Percentiles rank a stretch among this genome's conserved stretches.
Conservation (phyloP, 2,113 vertebrate species). For the Rhea americana region DNA sequence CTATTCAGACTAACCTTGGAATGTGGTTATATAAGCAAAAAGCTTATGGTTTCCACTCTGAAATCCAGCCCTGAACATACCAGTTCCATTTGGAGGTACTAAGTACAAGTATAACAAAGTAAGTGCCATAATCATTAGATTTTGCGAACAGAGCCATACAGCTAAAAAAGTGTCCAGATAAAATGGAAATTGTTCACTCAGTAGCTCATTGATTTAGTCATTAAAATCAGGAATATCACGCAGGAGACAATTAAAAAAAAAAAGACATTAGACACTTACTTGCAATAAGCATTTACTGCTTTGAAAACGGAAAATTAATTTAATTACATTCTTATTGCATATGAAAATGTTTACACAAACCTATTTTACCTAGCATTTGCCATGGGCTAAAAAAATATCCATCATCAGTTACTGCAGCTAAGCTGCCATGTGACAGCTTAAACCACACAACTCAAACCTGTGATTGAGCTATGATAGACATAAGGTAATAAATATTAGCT, state of each 20-base stretch:
- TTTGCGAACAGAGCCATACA: slow-evolving; percentile 18
- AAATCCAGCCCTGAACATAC: slow-evolving; percentile 64
- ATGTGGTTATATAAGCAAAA: slow-evolving; percentile 71
- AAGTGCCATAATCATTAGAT: slow-evolving; percentile 39
- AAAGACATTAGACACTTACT: neutral
- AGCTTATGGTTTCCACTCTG: slow-evolving; percentile 68
- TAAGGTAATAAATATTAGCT: neutral
- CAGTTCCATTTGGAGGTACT: slow-evolving; percentile 52
- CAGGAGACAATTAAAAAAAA: neutral
- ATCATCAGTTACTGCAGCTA: neutral
- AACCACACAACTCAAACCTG: neutral
- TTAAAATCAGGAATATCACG: neutral
- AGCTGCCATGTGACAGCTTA: neutral
- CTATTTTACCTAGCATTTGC: neutral
- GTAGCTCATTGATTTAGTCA: neutral
- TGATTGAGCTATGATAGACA: neutral
- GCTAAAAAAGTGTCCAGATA: neutral
- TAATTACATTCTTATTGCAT: neutral
- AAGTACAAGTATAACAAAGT: slow-evolving; percentile 55
- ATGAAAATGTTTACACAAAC: neutral
- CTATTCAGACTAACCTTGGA: slow-evolving; percentile 73
- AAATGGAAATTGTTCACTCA: neutral
- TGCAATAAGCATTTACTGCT: neutral
- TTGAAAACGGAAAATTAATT: neutral
- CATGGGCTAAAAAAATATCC: neutral